Base-by-base conservation (phyloP, 2,888 invertebrate species). In the Nemoura dubitans region DNA sequence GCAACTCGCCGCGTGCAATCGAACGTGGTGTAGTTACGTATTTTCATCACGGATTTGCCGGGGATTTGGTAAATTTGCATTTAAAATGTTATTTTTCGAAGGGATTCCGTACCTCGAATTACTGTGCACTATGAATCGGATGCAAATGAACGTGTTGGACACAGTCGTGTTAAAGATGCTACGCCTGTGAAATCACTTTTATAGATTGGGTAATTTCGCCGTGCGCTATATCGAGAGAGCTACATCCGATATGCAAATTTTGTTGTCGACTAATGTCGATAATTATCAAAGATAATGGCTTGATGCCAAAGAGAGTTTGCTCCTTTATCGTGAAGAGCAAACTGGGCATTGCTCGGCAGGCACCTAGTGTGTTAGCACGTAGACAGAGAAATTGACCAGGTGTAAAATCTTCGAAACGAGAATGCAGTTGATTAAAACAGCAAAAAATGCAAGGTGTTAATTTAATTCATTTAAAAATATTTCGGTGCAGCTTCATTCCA, bases 21-120 rank as follows among this genome's bases (percentile, higher is more conserved):
- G 16, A 59, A 21, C 59, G 16, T 59, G 21, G 59, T 59, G 16
- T 59, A 21, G 59, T 59, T 59, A 26, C 7, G 78, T 78, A 78
- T 28, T 78, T 28, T 26, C 30, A 30, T 81, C 81, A 81, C 81
- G 81, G 29, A 81, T 29, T 29, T n/a, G 6, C 28, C 16, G 81
- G 30, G 81, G 27, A 36, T 36, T 81, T 81, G 29, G 16, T 16
- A 29, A 81, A 81, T 81, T 81, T 81, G 81, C 81, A 81, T 81
- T 81, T 81, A 81, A 81, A 81, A 81, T 81, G 30, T 28, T 81
- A 81, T 81, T 81, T 81, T 81, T 81, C 42, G 83, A 25, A n/a
- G 14, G 43, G 42, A 59, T 59, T 21, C 14, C 59, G 59, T n/a
- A n/a, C n/a, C 36, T 3, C 36, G 36, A 21, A 3, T 78, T 2